Evolutionary conservation across 2,113 vertebrate genomes (phyloP).

Genomic region (Anarrhichthys ocellatus): DNA sequence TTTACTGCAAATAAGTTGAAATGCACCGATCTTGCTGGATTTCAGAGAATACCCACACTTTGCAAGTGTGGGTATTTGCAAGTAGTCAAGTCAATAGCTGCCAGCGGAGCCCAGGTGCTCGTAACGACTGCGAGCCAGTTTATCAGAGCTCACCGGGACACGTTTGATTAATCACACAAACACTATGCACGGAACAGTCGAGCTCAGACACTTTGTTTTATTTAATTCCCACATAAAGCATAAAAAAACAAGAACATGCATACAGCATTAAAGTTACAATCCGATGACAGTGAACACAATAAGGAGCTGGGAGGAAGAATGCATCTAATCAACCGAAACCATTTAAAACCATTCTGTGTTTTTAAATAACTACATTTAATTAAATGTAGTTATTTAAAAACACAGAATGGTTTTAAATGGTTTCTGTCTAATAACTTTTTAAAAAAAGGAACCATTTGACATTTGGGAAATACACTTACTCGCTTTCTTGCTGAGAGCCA

Average conservation of each 20-base stretch:
- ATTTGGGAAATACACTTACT: neutral
- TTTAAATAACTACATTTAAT: no score
- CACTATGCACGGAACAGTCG: neutral
- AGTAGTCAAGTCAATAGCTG: neutral
- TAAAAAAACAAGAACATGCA: neutral
- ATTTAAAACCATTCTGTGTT: no score
- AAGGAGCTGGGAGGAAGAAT: neutral
- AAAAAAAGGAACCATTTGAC: neutral
- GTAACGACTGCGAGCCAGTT: neutral
- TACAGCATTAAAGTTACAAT: neutral
- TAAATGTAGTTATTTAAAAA: neutral
- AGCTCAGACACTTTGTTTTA: neutral
- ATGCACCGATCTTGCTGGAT: neutral
- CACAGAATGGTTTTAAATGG: neutral
- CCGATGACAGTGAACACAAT: neutral
- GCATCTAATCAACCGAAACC: neutral
- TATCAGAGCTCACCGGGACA: neutral
- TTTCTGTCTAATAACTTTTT: neutral
- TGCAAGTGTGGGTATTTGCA: no score
- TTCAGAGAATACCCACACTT: neutral
- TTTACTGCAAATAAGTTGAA: neutral
- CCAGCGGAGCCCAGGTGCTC: neutral
- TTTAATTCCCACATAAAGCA: conserved; percentile 17
- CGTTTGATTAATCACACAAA: neutral
- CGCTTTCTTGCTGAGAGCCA: neutral